Evolutionary conservation across 2,888 invertebrate species (phyloP).

Genomic region (Apamea sordens): DNA sequence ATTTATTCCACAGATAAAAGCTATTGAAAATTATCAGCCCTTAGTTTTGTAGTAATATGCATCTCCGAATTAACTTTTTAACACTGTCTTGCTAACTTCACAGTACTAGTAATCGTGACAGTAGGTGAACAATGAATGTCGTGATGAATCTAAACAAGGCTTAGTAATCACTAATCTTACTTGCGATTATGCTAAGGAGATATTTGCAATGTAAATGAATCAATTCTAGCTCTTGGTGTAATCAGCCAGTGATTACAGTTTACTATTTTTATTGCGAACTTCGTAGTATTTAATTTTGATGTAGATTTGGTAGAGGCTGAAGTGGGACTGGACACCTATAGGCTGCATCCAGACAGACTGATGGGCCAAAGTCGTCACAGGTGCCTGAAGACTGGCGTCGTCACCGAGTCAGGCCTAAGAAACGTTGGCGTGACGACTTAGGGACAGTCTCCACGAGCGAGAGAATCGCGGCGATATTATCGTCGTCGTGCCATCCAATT

Average conservation of each 20-base stretch:
- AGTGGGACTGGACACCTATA: too few relatives aligned
- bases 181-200: constrained; percentile 54
- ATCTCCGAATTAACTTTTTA: background rate
- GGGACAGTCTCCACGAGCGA: too few relatives aligned
- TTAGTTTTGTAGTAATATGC: background rate
- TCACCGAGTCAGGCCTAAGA: too few relatives aligned
- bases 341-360: too few relatives aligned
- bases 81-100: constrained; percentile 1
- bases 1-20: too few relatives aligned
- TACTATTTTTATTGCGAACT: constrained; percentile 1
- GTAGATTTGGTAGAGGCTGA: background rate
- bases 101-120: constrained; percentile 45
- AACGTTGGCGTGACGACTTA: too few relatives aligned
- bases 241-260: constrained; percentile 27
- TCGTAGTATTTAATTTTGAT: background rate
- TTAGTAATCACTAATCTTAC: constrained; percentile 69
- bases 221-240: constrained; percentile 30
- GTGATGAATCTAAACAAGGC: constrained; percentile 59
- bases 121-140: constrained; percentile 44
- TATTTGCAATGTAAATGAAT: constrained; percentile 58
- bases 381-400: too few relatives aligned
- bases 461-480: too few relatives aligned
- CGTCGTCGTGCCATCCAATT: too few relatives aligned
- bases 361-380: too few relatives aligned
- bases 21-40: too few relatives aligned